Evolutionary conservation across 2,113 vertebrate species (phyloP).

Genomic region (Phalacrocorax carbo): DNA sequence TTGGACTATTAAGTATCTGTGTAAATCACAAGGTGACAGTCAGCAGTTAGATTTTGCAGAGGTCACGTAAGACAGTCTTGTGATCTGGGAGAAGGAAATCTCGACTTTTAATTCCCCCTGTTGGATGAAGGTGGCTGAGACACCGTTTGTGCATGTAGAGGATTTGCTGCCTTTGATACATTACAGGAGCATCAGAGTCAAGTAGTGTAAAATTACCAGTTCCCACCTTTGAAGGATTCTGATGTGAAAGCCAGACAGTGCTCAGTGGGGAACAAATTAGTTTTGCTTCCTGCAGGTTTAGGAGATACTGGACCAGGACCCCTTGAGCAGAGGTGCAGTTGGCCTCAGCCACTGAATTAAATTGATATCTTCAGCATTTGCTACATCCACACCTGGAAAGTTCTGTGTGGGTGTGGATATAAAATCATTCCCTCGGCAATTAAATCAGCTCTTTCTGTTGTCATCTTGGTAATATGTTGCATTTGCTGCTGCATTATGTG

Average conservation of each 20-base stretch:
- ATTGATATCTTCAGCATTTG: neutral
- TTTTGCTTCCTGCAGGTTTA: neutral
- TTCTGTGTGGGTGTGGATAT: neutral
- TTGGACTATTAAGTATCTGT: neutral
- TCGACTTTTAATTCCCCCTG: neutral
- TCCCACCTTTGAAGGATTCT: conserved; percentile 11
- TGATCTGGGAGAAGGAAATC: neutral
- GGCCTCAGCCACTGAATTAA: neutral
- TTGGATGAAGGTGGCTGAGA: neutral
- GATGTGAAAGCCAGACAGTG: neutral
- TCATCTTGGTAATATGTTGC: neutral
- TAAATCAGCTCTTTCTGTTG: neutral
- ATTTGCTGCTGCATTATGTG: neutral
- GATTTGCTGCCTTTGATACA: neutral
- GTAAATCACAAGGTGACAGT: neutral
- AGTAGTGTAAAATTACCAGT: conserved; percentile 17
- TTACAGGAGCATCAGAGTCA: conserved; percentile 24
- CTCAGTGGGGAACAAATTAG: neutral
- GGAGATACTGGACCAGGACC: neutral
- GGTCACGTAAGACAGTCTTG: neutral
- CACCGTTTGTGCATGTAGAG: fast-evolving
- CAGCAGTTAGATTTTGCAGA: conserved; percentile 8
- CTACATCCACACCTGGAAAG: neutral
- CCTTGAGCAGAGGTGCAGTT: neutral
- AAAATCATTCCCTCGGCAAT: neutral